phyloP scores from a whole-genome alignment of 2,113 vertebrate species.

The Malurus cyaneus region DNA sequence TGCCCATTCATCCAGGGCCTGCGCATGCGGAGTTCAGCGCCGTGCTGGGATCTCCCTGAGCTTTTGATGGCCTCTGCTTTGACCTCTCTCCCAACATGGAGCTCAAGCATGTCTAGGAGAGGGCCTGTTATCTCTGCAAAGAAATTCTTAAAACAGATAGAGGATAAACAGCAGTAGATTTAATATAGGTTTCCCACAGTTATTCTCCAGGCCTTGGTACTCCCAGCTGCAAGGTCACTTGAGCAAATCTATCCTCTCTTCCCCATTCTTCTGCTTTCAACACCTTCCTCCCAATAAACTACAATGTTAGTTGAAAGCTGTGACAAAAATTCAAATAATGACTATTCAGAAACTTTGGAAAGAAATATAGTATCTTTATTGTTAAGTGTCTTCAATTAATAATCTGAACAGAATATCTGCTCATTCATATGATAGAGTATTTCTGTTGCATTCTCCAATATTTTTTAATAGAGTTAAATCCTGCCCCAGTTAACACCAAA shows the following conservation, averaged over 20 bases:
- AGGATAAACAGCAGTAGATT: background rate
- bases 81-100: background rate
- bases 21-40: accelerated
- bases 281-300: background rate
- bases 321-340: background rate
- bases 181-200: background rate
- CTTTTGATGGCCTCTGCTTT: background rate
- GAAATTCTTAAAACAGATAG: background rate
- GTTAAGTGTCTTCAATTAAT: background rate
- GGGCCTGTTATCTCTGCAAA: background rate
- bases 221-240: background rate
- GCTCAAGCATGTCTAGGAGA: background rate
- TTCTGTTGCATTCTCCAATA: background rate
- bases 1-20: background rate
- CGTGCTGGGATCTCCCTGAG: background rate
- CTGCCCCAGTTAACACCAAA: background rate
- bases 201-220: background rate
- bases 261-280: background rate
- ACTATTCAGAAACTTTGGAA: background rate
- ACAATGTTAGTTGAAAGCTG: background rate
- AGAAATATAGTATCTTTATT: background rate
- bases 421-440: background rate
- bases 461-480: background rate
- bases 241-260: background rate
- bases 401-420: background rate